Conservation (phyloP, 2,888 invertebrate genomes). For the Cerastoderma edule region DNA sequence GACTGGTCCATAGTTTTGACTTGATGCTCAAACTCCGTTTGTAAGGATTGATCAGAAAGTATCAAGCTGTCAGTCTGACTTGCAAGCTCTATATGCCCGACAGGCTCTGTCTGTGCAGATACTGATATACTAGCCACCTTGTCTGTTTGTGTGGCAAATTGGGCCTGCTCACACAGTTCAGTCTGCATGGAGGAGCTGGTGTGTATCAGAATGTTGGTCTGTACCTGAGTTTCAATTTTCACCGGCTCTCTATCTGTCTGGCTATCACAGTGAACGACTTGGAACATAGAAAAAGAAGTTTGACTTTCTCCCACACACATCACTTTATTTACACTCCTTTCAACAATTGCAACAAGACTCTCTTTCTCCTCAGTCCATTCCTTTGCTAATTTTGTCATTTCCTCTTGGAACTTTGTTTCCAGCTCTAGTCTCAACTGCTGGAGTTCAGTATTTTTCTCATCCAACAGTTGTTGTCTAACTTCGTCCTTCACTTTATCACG, state of each 20-base stretch:
- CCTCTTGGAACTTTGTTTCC: conserved; percentile 42
- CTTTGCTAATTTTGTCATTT: conserved; percentile 42
- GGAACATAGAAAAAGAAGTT: conserved; percentile 41
- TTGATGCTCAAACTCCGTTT: conserved; percentile 47
- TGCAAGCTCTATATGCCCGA: conserved; percentile 21
- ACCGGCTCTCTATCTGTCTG: conserved; percentile 49
- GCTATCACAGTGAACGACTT: conserved; percentile 45
- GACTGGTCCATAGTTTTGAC: conserved; percentile 26
- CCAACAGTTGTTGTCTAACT: conserved; percentile 46
- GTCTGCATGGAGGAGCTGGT: conserved; percentile 46
- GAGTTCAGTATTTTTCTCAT: conserved; percentile 52
- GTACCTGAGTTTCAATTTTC: conserved; percentile 40
- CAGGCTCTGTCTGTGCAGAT: conserved; percentile 44
- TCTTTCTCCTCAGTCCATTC: conserved; percentile 68
- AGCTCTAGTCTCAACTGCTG: conserved; percentile 44
- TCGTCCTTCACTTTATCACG: conserved; percentile 56
- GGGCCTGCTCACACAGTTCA: conserved; percentile 34
- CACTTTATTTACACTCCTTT: conserved; percentile 34
- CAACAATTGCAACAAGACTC: conserved; percentile 62
- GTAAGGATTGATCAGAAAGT: conserved; percentile 37
- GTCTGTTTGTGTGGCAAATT: conserved; percentile 53
- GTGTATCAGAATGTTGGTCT: conserved; percentile 32
- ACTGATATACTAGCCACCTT: conserved; percentile 30
- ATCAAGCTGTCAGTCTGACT: conserved; percentile 56
- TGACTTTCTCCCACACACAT: conserved; percentile 30